phyloP scores from a whole-genome alignment of 2,888 invertebrate species.

The Parelbella ahira region DNA sequence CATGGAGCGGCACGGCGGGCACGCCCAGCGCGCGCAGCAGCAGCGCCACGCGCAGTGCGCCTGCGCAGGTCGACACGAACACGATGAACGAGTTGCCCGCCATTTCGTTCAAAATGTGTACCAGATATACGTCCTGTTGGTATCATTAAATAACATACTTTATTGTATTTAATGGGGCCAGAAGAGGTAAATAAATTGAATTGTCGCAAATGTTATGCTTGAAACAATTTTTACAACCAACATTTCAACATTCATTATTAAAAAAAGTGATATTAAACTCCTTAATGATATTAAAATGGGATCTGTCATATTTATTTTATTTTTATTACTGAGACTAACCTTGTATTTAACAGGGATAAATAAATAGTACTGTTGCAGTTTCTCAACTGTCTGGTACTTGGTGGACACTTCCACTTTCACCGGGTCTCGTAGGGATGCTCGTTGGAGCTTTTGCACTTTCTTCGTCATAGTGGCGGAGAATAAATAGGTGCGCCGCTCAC shows the following conservation, averaged over 20 bases:
- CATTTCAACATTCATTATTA: no score
- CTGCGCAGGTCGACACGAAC: conserved; percentile 97
- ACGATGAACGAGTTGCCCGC: conserved; percentile 98
- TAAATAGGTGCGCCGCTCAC: conserved; percentile 93
- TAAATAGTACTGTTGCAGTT: conserved; percentile 95
- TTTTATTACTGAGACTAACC: conserved; percentile 65
- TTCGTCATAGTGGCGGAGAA: conserved; percentile 99
- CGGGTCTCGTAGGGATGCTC: conserved; percentile 96
- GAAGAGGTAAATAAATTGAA: no score
- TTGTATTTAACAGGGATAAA: conserved; percentile 98
- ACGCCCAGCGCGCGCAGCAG: conserved; percentile 94
- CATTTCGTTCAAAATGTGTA: conserved; percentile 96
- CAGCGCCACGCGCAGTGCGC: conserved; percentile 93
- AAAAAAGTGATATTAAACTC: no score
- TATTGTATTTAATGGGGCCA: no score
- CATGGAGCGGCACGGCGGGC: conserved; percentile 97
- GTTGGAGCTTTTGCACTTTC: conserved; percentile 95
- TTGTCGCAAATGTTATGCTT: no score
- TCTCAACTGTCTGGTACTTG: conserved; percentile 99
- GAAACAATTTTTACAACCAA: no score
- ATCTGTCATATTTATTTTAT: no score
- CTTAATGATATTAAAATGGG: no score
- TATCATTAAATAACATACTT: no score
- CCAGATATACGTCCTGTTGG: conserved; percentile 98
- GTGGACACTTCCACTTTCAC: conserved; percentile 97